These are phyloP conservation scores for Notechis scutatus DNA, from an alignment of 2,113 vertebrate genomes.

Conservation along the genomic window DNA sequence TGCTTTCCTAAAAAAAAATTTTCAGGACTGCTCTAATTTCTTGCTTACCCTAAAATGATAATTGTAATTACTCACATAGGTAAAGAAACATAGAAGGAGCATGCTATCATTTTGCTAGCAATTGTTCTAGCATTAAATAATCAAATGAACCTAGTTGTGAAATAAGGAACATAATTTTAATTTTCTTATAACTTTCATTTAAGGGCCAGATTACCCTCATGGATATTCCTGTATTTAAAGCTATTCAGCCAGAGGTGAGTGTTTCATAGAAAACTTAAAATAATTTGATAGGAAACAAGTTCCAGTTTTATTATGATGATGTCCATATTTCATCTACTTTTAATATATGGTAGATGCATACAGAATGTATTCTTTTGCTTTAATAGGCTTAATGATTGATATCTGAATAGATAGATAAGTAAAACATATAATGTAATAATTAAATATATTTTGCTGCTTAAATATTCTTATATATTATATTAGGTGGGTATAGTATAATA, in stretches of 20 bases:
- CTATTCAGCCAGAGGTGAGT: slow-evolving; percentile 97
- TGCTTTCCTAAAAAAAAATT: not conserved
- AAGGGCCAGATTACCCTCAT: slow-evolving; percentile 98
- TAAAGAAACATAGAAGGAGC: not conserved
- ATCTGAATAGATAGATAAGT: not conserved
- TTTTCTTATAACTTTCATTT: slow-evolving; percentile 39
- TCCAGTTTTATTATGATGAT: not conserved
- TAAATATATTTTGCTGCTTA: not conserved
- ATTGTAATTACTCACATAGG: not conserved
- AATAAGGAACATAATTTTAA: slow-evolving; percentile 8
- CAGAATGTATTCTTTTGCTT: not conserved
- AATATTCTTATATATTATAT: not conserved
- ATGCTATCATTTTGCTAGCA: not conserved
- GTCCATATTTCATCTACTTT: not conserved
- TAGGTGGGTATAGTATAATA: not conserved
- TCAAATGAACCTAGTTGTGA: not conserved
- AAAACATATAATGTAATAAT: slow-evolving; percentile 4
- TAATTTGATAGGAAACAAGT: not conserved
- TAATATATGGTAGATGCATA: not conserved
- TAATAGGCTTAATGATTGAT: not conserved
- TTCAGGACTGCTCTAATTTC: not conserved
- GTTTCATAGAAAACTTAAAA: slow-evolving; percentile 32
- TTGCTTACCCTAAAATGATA: not conserved
- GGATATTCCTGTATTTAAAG: slow-evolving; percentile 97
- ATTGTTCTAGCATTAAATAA: not conserved